Conservation (phyloP, 2,888 invertebrate species). For the Neria commutata region DNA sequence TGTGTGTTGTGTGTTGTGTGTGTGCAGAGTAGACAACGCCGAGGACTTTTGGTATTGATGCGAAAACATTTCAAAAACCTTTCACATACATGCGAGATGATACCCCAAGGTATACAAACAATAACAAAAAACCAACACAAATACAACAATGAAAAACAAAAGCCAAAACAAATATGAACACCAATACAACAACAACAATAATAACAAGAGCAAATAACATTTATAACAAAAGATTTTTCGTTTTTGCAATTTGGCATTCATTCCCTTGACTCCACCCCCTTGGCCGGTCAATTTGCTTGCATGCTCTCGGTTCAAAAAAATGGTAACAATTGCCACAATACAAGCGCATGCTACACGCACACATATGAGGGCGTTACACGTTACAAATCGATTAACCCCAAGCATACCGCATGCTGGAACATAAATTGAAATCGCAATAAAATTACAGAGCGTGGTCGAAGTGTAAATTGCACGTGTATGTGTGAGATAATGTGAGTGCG, state of each 20-base stretch:
- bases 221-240: not conserved
- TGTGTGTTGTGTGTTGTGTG: too few relatives aligned
- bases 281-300: not conserved
- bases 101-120: slow-evolving; percentile 4
- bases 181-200: not conserved
- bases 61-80: not conserved
- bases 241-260: not conserved
- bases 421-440: too few relatives aligned
- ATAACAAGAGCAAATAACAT: not conserved
- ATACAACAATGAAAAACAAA: not conserved
- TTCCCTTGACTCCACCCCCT: not conserved
- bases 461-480: too few relatives aligned
- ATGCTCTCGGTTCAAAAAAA: too few relatives aligned
- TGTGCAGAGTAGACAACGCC: too few relatives aligned
- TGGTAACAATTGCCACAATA: not conserved
- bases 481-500: too few relatives aligned
- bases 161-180: not conserved
- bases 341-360: not conserved
- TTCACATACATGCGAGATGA: slow-evolving; percentile 4
- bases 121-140: not conserved
- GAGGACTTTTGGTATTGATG: not conserved
- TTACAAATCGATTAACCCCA: not conserved
- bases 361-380: not conserved
- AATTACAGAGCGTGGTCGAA: too few relatives aligned
- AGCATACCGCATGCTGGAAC: too few relatives aligned